Evolutionary conservation across 1,140 invertebrate species (phyloP).

Genomic region (Drosophila nebulosa): DNA sequence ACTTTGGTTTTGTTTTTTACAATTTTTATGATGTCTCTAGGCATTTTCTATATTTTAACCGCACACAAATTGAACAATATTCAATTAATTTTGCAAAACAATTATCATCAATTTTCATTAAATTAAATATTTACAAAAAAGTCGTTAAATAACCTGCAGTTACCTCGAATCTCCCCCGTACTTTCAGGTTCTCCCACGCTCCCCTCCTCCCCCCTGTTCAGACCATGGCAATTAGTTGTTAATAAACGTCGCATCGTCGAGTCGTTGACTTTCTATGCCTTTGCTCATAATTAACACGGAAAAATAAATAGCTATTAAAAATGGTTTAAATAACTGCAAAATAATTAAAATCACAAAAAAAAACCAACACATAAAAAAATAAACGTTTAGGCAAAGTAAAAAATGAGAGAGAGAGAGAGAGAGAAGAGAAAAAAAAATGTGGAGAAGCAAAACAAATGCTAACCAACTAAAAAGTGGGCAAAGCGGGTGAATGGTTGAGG

Average conservation of each 20-base stretch:
- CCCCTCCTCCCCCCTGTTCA: neutral
- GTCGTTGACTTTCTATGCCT: neutral
- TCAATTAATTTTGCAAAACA: constrained; percentile 57
- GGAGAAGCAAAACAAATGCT: neutral
- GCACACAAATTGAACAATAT: constrained; percentile 34
- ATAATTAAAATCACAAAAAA: constrained; percentile 41
- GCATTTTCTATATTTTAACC: constrained; percentile 34
- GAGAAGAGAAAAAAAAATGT: neutral
- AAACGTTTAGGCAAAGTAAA: neutral
- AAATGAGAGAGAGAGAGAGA: neutral
- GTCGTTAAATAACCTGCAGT: constrained; percentile 14
- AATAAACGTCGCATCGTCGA: constrained; percentile 38
- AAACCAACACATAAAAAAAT: constrained; percentile 16
- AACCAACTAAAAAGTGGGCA: neutral
- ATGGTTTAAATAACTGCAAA: constrained; percentile 67
- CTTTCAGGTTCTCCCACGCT: neutral
- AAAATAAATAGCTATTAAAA: constrained; percentile 66
- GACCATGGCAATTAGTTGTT: constrained; percentile 43
- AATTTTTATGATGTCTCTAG: constrained; percentile 5
- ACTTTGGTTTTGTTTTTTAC: neutral
- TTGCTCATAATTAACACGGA: constrained; percentile 57
- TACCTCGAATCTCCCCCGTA: too few relatives aligned
- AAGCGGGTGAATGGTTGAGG: neutral
- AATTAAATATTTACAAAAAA: constrained; percentile 48
- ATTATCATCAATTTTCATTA: constrained; percentile 68